A percentile compares a stretch with the other conserved stretches of the same genome.
Conservation (phyloP, 2,888 invertebrate genomes). For the Xiphydria camelus region DNA sequence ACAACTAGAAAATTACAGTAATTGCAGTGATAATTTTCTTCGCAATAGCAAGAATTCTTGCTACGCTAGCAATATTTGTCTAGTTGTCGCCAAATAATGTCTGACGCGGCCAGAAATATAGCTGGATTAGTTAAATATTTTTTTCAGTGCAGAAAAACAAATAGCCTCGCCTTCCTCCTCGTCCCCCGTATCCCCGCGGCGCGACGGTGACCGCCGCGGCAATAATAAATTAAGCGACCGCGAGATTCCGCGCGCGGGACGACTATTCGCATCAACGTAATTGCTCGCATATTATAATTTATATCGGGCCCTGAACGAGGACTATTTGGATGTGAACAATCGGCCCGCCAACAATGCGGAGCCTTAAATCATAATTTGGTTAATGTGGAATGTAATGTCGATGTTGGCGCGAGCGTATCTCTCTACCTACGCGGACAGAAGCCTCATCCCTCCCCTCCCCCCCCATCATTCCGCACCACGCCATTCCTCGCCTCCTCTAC, state of each 20-base stretch:
- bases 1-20: no score
- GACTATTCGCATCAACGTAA: slow-evolving; percentile 48
- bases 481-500: background rate
- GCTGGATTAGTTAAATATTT: no score
- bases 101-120: no score
- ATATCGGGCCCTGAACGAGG: slow-evolving; percentile 46
- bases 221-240: slow-evolving; percentile 35
- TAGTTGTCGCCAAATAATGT: no score
- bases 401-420: slow-evolving; percentile 47
- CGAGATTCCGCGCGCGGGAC: slow-evolving; percentile 28
- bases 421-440: slow-evolving; percentile 41
- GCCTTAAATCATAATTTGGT: slow-evolving; percentile 58
- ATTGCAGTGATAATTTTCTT: no score
- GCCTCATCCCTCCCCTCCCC: slow-evolving; percentile 18
- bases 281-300: slow-evolving; percentile 51
- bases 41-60: no score
- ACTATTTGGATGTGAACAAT: slow-evolving; percentile 53
- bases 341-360: slow-evolving; percentile 49
- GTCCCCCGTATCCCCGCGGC: no score
- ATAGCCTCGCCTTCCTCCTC: no score
- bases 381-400: slow-evolving; percentile 57
- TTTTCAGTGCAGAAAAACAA: no score
- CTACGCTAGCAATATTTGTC: no score
- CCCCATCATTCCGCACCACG: no score
- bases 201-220: no score